Evolutionary conservation across 1,140 invertebrate genomes (phyloP).

Genomic region (Temnothorax nylanderi): DNA sequence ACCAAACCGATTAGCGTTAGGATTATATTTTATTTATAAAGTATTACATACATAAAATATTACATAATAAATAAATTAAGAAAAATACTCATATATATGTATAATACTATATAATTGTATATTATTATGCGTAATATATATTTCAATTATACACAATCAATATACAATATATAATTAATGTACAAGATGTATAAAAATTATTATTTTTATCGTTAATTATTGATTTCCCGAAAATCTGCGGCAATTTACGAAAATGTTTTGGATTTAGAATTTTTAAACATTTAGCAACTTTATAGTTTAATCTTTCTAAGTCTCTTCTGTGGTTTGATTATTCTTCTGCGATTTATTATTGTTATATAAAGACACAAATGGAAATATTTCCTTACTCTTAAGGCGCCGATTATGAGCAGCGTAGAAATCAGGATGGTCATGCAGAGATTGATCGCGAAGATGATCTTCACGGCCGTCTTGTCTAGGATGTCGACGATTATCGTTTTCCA

Average conservation of each 20-base stretch:
- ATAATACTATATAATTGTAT: too few species aligned
- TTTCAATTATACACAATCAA: too few species aligned
- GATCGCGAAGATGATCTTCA: constrained; percentile 92
- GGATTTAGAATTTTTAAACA: background rate
- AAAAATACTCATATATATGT: too few species aligned
- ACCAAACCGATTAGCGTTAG: constrained; percentile 43
- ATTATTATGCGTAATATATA: too few species aligned
- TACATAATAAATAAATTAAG: too few species aligned
- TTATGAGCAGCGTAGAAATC: constrained; percentile 90
- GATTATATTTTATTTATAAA: background rate
- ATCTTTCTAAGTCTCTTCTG: background rate
- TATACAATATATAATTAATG: too few species aligned
- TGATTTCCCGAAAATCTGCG: too few species aligned
- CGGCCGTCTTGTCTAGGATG: constrained; percentile 86
- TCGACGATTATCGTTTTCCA: constrained; percentile 91
- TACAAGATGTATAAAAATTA: too few species aligned
- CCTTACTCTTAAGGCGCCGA: constrained; percentile 90
- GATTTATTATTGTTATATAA: background rate
- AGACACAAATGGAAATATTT: background rate
- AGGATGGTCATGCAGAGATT: constrained; percentile 94
- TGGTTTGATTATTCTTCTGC: background rate
- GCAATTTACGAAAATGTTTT: background rate
- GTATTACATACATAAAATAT: too few species aligned
- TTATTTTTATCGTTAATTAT: constrained; percentile 5
- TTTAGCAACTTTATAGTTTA: constrained; percentile 2